Conservation (phyloP, 2,888 invertebrate species). For the Drosophila flavopinicola region DNA sequence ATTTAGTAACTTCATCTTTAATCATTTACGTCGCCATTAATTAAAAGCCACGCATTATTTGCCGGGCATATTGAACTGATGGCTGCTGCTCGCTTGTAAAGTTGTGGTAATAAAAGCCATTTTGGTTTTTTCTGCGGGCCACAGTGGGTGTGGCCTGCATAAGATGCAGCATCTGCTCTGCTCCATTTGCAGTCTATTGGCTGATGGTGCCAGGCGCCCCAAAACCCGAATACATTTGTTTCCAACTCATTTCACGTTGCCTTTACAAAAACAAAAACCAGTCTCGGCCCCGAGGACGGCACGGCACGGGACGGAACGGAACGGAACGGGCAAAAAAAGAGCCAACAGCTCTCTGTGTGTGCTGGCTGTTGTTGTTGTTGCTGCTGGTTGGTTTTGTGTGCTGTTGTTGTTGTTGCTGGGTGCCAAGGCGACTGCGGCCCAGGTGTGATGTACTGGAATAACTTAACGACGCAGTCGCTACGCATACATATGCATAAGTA, state of each 20-base stretch:
- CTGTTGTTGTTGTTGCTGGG: constrained; percentile 27
- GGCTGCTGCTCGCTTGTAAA: constrained; percentile 37
- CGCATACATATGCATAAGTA: constrained; percentile 67
- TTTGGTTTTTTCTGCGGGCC: constrained; percentile 65
- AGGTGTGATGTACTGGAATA: constrained; percentile 81
- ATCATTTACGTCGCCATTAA: constrained; percentile 12
- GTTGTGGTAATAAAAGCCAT: constrained; percentile 76
- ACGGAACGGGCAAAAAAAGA: constrained; percentile 31
- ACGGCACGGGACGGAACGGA: constrained; percentile 35
- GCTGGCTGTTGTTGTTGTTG: constrained; percentile 37
- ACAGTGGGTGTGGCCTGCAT: constrained; percentile 71
- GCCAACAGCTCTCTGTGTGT: constrained; percentile 52
- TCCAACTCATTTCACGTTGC: constrained; percentile 59
- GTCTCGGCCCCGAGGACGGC: too few relatives aligned
- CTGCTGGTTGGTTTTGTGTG: constrained; percentile 28
- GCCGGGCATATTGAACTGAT: constrained; percentile 64
- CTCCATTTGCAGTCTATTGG: constrained; percentile 80
- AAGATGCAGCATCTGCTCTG: constrained; percentile 76
- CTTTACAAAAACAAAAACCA: constrained; percentile 60
- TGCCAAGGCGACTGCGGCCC: constrained; percentile 62
- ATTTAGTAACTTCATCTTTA: neutral
- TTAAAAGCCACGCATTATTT: constrained; percentile 13
- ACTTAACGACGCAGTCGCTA: constrained; percentile 74
- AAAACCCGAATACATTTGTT: constrained; percentile 74
- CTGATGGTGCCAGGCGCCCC: constrained; percentile 74